Conservation (phyloP, 2,797 vertebrate species). For the Acanthurus tractus region DNA sequence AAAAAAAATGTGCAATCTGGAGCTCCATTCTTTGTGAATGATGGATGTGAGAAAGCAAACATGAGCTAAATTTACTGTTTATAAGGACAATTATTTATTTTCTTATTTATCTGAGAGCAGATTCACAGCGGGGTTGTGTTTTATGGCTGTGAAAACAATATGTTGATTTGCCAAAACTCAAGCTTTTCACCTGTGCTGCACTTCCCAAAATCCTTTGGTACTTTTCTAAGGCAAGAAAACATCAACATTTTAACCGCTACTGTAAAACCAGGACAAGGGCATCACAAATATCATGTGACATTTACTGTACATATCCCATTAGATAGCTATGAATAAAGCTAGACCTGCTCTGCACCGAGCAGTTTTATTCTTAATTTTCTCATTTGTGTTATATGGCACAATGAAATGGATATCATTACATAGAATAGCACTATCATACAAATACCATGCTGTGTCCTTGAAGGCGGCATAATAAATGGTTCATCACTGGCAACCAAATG, state of each 20-base stretch:
- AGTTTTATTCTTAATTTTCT: constrained; percentile 84
- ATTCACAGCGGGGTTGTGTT: constrained; percentile 4
- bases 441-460: constrained; percentile 87
- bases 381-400: constrained; percentile 85
- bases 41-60: constrained; percentile 64
- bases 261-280: constrained; percentile 81
- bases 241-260: constrained; percentile 68
- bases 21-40: constrained; percentile 59
- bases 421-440: constrained; percentile 83
- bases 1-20: constrained; percentile 37
- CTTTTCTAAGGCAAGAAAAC: constrained; percentile 53
- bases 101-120: background rate
- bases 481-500: constrained; percentile 86
- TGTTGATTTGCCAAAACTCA: background rate
- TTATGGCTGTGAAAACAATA: background rate
- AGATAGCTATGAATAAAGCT: constrained; percentile 73
- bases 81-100: constrained; percentile 14
- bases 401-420: constrained; percentile 86
- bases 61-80: constrained; percentile 37
- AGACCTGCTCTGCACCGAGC: constrained; percentile 63
- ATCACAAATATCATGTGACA: constrained; percentile 83
- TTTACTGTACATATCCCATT: constrained; percentile 81
- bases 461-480: constrained; percentile 87
- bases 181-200: constrained; percentile 15
- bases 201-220: constrained; percentile 29